Conservation (phyloP, 2,113 vertebrate genomes). For the Onychorhynchus coronatus region DNA sequence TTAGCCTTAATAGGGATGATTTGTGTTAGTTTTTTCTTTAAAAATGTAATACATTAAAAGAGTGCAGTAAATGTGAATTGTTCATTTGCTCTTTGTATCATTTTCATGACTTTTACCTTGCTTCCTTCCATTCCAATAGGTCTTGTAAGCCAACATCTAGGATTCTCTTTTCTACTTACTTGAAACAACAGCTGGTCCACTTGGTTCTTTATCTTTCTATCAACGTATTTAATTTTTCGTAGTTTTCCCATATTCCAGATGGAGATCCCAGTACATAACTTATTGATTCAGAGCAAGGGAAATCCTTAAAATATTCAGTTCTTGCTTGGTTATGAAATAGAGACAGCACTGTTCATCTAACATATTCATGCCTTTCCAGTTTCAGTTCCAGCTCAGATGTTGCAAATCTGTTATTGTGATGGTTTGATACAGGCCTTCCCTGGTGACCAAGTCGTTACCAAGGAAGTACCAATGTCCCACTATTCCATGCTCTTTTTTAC, state of each 20-base stretch:
- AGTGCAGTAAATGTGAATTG: neutral
- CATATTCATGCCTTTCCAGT: neutral
- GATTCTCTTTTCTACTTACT: neutral
- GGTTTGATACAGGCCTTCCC: too few relatives aligned
- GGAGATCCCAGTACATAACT: neutral
- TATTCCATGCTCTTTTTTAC: too few relatives aligned
- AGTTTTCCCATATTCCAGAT: neutral
- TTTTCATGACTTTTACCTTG: neutral
- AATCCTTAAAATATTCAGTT: neutral
- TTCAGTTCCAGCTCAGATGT: neutral
- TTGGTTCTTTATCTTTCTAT: neutral
- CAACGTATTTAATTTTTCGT: neutral
- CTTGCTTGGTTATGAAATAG: neutral
- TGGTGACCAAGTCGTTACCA: too few relatives aligned
- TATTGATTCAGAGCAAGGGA: neutral
- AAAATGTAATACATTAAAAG: neutral
- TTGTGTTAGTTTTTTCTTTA: neutral
- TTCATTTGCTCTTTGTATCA: neutral
- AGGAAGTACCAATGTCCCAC: too few relatives aligned
- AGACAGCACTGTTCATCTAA: neutral
- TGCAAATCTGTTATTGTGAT: neutral
- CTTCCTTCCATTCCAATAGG: neutral
- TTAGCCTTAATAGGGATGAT: neutral
- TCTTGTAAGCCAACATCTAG: neutral
- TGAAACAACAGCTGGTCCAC: neutral